phyloP scores from a whole-genome alignment of 2,113 vertebrate genomes.

The Salvator merianae region DNA sequence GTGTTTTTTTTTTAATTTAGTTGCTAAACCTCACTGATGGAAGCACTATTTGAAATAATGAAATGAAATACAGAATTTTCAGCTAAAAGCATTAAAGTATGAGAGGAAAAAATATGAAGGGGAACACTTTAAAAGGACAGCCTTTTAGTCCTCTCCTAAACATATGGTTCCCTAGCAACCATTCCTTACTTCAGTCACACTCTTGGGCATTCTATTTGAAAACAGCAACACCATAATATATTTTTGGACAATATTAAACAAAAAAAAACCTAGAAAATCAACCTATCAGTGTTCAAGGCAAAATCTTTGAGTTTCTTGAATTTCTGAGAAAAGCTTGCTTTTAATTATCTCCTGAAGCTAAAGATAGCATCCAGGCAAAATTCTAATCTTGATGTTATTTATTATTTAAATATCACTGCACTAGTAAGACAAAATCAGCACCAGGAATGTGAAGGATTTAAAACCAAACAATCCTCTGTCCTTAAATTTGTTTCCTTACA shows the following conservation, averaged over 20 bases:
- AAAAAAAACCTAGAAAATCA: constrained; percentile 41
- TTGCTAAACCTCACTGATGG: too few relatives aligned
- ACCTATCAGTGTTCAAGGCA: constrained; percentile 47
- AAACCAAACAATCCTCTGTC: background rate
- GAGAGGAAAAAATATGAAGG: too few relatives aligned
- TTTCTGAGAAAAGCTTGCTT: constrained; percentile 13
- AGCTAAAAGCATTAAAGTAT: too few relatives aligned
- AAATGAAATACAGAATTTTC: too few relatives aligned
- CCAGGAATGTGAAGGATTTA: background rate
- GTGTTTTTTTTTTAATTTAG: too few relatives aligned
- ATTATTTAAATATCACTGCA: constrained; percentile 27
- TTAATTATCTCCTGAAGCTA: constrained; percentile 48
- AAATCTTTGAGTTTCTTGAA: constrained; percentile 39
- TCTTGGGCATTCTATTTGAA: constrained; percentile 62
- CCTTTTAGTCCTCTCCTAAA: background rate
- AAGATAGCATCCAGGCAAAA: constrained; percentile 45
- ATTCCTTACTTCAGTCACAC: constrained; percentile 50
- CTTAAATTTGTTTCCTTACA: background rate
- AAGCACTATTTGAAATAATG: too few relatives aligned
- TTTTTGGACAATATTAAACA: too few relatives aligned
- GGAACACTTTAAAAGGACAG: too few relatives aligned
- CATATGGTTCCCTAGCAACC: background rate
- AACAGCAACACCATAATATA: constrained; percentile 33
- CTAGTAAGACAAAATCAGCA: background rate
- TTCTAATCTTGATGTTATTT: constrained; percentile 14